Evolutionary conservation across 2,888 invertebrate species (phyloP).

Genomic region (Pyrrhia umbra): DNA sequence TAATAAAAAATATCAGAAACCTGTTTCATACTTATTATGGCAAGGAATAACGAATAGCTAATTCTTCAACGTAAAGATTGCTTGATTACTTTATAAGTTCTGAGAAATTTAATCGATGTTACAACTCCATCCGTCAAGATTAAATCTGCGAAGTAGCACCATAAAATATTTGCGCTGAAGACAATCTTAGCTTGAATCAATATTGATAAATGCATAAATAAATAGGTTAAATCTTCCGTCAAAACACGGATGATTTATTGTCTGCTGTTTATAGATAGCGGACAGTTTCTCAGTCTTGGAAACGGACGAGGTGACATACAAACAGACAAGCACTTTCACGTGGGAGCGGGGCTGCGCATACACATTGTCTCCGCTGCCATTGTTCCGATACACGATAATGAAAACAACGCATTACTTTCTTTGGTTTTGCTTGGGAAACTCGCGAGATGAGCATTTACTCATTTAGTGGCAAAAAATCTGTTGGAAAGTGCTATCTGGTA

Average conservation of each 20-base stretch:
- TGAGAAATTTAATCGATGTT: constrained; percentile 30
- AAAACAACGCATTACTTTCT: constrained; percentile 73
- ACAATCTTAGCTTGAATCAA: constrained; percentile 42
- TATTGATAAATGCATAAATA: constrained; percentile 45
- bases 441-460: constrained; percentile 56
- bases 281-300: constrained; percentile 60
- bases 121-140: constrained; percentile 44
- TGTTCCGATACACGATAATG: constrained; percentile 66
- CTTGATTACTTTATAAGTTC: constrained; percentile 23
- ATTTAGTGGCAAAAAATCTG: constrained; percentile 54
- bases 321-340: constrained; percentile 77
- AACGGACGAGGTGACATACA: constrained; percentile 65
- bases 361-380: constrained; percentile 67
- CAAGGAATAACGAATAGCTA: constrained; percentile 10
- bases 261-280: constrained; percentile 49
- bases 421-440: constrained; percentile 69
- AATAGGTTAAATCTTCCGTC: constrained; percentile 29
- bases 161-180: constrained; percentile 31
- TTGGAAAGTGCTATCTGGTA: constrained; percentile 47
- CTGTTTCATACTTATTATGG: background rate
- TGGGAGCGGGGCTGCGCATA: constrained; percentile 68
- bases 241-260: constrained; percentile 52
- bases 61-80: constrained; percentile 1
- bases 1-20: background rate
- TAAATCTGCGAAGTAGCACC: constrained; percentile 16